These are phyloP conservation scores for Istiophorus platypterus DNA, from an alignment of 2,113 vertebrate species.

Conservation along the genomic window DNA sequence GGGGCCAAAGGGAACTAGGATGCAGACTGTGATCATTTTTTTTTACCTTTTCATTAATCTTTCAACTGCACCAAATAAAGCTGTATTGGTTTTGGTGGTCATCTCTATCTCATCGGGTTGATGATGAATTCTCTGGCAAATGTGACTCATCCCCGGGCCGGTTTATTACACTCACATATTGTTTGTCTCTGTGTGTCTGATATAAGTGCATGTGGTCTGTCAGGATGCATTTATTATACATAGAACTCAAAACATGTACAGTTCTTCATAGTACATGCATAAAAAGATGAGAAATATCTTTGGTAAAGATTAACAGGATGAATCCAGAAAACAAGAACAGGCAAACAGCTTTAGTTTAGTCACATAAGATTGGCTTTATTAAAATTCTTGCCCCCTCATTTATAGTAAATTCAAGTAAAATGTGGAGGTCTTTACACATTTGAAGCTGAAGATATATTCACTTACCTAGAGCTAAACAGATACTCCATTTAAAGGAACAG, in stretches of 20 bases:
- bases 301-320: conserved; percentile 5
- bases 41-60: conserved; percentile 74
- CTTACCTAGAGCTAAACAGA: background rate
- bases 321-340: conserved; percentile 2
- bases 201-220: conserved; percentile 3
- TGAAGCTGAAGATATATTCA: background rate
- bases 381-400: conserved; percentile 25
- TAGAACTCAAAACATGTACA: background rate
- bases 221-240: background rate
- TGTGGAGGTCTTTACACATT: background rate
- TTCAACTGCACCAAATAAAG: conserved; percentile 74
- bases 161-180: conserved; percentile 14
- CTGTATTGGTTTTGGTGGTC: conserved; percentile 73
- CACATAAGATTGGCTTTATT: conserved; percentile 35
- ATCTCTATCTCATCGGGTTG: conserved; percentile 66
- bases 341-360: conserved; percentile 31
- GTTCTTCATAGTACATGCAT: background rate
- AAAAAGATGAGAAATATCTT: background rate
- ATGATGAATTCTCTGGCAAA: conserved; percentile 57
- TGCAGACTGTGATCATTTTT: no score
- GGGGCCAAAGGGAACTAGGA: no score
- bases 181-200: conserved; percentile 4
- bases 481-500: background rate
- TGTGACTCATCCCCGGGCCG: conserved; percentile 37
- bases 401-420: conserved; percentile 27